These are phyloP conservation scores for Probaryconus sp. DNA, from an alignment of 1,140 invertebrate species.

Conservation along the genomic window DNA sequence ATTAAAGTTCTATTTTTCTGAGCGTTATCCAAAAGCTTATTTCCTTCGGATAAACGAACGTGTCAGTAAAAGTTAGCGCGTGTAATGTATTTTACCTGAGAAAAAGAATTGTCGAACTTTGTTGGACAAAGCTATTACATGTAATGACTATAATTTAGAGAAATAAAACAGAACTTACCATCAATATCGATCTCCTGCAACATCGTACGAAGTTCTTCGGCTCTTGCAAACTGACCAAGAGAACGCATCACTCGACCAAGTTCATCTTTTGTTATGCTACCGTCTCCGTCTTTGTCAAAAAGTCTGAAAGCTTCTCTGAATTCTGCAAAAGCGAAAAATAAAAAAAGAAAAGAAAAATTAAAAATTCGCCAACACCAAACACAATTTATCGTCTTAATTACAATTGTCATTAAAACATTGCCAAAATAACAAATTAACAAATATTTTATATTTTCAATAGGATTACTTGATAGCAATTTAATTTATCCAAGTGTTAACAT, in stretches of 20 bases:
- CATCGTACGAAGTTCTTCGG: slow-evolving; percentile 91
- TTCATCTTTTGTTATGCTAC: slow-evolving; percentile 92
- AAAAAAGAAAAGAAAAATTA: slow-evolving; percentile 1
- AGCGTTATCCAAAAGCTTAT: no score
- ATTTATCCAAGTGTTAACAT: no score
- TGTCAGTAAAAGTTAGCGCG: slow-evolving; percentile 6
- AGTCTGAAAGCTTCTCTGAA: slow-evolving; percentile 92
- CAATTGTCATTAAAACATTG: no score
- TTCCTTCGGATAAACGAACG: slow-evolving; percentile 12
- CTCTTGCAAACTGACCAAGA: slow-evolving; percentile 89
- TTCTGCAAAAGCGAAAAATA: no score
- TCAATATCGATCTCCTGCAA: slow-evolving; percentile 93
- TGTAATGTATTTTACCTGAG: slow-evolving; percentile 21
- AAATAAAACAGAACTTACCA: slow-evolving; percentile 79
- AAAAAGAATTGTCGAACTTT: slow-evolving; percentile 27
- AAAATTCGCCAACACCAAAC: background rate
- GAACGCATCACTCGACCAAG: slow-evolving; percentile 90
- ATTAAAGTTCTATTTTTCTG: no score
- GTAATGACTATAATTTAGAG: slow-evolving; percentile 15
- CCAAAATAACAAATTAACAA: no score
- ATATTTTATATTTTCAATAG: no score
- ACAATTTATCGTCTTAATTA: no score
- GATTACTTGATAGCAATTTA: no score
- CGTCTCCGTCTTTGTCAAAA: slow-evolving; percentile 93
- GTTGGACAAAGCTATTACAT: slow-evolving; percentile 31